Conservation (phyloP, 2,113 vertebrate species). For the Microcebus lehilahytsara region DNA sequence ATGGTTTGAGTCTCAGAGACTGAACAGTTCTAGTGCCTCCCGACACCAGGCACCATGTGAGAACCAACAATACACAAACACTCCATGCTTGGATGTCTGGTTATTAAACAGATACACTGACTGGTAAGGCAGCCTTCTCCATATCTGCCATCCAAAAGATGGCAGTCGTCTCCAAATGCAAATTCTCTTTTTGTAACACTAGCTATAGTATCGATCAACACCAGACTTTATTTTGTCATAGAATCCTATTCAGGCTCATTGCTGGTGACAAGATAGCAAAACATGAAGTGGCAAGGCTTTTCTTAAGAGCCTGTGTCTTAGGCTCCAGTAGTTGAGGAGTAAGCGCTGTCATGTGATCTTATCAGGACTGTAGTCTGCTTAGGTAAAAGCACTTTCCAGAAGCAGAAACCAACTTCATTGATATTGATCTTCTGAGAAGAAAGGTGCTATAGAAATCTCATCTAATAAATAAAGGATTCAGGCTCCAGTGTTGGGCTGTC, state of each 20-base stretch:
- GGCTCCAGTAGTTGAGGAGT: background rate
- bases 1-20: background rate
- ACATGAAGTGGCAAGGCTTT: background rate
- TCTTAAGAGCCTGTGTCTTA: background rate
- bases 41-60: background rate
- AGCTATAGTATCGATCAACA: background rate
- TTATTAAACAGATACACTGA: background rate
- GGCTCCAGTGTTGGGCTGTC: background rate
- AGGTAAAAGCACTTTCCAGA: constrained; percentile 54
- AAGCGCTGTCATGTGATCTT: background rate
- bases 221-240: background rate
- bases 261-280: background rate
- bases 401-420: constrained; percentile 56
- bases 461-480: constrained; percentile 65
- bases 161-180: background rate
- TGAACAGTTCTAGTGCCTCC: background rate
- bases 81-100: too few species aligned
- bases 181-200: background rate
- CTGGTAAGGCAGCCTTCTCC: background rate
- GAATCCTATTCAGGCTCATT: background rate
- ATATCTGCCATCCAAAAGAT: background rate
- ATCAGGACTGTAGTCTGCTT: constrained; percentile 17
- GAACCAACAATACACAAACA: background rate
- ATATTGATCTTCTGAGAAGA: constrained; percentile 55
- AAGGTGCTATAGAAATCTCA: constrained; percentile 58